A percentile compares a stretch with the other conserved stretches of the same genome.
phyloP scores from a whole-genome alignment of 1,140 invertebrate species.

The Tetragonula clypearis region DNA sequence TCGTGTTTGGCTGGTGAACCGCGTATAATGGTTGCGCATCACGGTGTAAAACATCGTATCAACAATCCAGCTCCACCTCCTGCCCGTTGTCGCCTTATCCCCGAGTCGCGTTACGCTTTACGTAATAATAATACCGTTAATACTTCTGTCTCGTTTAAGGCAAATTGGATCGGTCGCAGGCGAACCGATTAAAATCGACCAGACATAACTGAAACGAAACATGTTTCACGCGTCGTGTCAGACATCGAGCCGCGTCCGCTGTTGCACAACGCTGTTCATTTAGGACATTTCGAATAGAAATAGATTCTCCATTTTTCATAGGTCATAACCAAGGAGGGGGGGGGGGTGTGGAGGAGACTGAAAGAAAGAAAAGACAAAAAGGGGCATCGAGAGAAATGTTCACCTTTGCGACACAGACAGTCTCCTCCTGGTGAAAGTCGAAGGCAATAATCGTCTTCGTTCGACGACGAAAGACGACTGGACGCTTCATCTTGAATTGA shows the following conservation, averaged over 20 bases:
- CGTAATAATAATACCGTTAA: slow-evolving; percentile 25
- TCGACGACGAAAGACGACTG: background rate
- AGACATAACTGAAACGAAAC: background rate
- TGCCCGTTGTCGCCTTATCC: too few relatives aligned
- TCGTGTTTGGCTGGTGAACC: background rate
- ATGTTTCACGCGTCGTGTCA: background rate
- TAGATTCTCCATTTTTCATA: background rate
- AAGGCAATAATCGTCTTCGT: background rate
- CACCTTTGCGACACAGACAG: background rate
- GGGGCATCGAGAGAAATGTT: background rate
- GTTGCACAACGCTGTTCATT: background rate
- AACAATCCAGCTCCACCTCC: too few relatives aligned
- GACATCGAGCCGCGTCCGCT: background rate
- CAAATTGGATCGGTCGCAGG: slow-evolving; percentile 8
- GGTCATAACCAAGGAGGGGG: background rate
- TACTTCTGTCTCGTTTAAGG: slow-evolving; percentile 10
- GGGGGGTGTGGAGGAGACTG: background rate
- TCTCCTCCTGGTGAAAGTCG: background rate
- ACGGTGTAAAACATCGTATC: background rate
- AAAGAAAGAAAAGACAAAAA: background rate
- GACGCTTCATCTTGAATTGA: background rate
- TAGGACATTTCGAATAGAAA: background rate
- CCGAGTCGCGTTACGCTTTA: background rate
- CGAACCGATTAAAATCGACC: slow-evolving; percentile 2
- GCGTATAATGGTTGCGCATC: background rate